These are phyloP conservation scores for Meteorus colon DNA, from an alignment of 2,888 invertebrate species.

Conservation along the genomic window DNA sequence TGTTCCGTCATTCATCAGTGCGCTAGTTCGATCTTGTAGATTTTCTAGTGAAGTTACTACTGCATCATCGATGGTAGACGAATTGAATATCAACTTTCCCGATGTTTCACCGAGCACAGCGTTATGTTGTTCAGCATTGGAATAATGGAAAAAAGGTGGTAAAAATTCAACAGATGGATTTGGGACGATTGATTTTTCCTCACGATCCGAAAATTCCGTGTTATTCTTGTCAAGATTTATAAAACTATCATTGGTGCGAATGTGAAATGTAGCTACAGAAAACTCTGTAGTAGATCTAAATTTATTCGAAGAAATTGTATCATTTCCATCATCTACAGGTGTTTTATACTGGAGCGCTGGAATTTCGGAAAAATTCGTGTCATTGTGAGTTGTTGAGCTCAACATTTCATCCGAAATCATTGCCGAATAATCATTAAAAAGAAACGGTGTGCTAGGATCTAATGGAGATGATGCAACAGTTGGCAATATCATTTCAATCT, in stretches of 20 bases:
- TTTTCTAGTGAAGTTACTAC: background rate
- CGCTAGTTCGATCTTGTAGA: background rate
- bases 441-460: background rate
- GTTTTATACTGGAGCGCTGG: too few relatives aligned
- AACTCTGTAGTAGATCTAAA: slow-evolving; percentile 40
- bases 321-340: background rate
- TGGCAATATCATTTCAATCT: background rate
- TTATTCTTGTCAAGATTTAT: slow-evolving; percentile 30
- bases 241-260: slow-evolving; percentile 3
- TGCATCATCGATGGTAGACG: background rate
- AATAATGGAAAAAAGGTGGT: slow-evolving; percentile 45
- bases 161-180: slow-evolving; percentile 49
- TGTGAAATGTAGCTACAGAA: slow-evolving; percentile 48
- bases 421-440: background rate
- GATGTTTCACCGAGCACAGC: background rate
- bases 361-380: slow-evolving; percentile 19
- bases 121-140: slow-evolving; percentile 30
- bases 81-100: slow-evolving; percentile 10
- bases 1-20: slow-evolving; percentile 1
- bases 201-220: background rate
- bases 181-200: slow-evolving; percentile 37
- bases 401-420: background rate
- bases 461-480: slow-evolving; percentile 7
- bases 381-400: slow-evolving; percentile 36
- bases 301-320: slow-evolving; percentile 34